phyloP scores from a whole-genome alignment of 2,797 vertebrate species.

The Bucorvus abyssinicus region DNA sequence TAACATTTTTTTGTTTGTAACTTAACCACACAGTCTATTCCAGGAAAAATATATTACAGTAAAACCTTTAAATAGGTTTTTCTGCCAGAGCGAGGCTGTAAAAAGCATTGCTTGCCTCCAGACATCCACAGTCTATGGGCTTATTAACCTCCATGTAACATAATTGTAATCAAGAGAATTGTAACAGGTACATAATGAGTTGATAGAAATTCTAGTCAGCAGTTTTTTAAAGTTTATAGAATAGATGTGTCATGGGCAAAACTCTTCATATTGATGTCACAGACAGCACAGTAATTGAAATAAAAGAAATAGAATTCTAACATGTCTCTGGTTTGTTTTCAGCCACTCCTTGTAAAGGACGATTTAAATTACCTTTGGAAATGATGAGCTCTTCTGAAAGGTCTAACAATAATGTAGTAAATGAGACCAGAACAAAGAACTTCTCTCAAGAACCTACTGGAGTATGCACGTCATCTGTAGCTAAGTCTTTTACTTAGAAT shows the following conservation, averaged over 20 bases:
- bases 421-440: conserved; percentile 6
- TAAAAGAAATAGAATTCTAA: not conserved
- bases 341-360: conserved; percentile 71
- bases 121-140: not conserved
- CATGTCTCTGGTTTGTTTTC: conserved; percentile 23
- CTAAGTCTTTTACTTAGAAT: conserved; percentile 31
- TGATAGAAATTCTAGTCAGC: not conserved
- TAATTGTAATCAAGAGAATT: not conserved
- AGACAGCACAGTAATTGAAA: not conserved
- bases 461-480: conserved; percentile 3
- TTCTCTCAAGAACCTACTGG: not conserved
- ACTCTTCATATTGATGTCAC: not conserved
- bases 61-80: not conserved
- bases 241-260: not conserved
- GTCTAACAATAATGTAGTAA: not conserved
- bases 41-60: not conserved
- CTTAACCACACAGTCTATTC: not conserved
- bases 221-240: not conserved
- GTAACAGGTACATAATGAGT: not conserved
- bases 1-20: not conserved
- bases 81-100: not conserved
- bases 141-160: not conserved
- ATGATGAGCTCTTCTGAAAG: conserved; percentile 74
- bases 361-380: conserved; percentile 79
- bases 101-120: not conserved